Base-by-base conservation (phyloP, 2,113 vertebrate species). In the Reinhardtius hippoglossoides region DNA sequence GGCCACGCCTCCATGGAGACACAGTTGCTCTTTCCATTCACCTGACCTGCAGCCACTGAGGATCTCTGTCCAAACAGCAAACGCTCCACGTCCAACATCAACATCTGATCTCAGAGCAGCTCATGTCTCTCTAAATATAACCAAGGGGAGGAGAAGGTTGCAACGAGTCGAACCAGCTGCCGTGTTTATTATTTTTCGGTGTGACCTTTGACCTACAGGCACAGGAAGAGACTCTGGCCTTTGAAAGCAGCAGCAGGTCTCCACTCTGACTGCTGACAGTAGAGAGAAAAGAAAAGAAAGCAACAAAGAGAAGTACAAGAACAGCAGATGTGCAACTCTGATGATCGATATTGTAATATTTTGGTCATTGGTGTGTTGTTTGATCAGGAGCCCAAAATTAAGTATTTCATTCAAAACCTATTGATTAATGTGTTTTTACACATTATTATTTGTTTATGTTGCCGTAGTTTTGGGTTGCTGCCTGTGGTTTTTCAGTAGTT, bases 121-220 rank as follows among this genome's bases (percentile, higher is more conserved):
- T 90, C 88, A 85, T 67, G 87, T 81, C 81, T 68, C 81, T 86
- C 89, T 93, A 93, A 91, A 91, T 90, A 84, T 93, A 93, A 80
- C 78, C 67, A 60, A 69, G 80, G 78, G 78, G 86, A 89, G 83
- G 84, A 84, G 77, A 87, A 84, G 76, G 80, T 82, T 68, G 63
- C 55, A 20, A 60, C 31, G 26, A 91, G 85, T 88, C 71, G 78
- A 71, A 61, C 71, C 86, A 91, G 90, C 89, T 85, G 88, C 71
- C 81, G 71, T 85, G 81, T 91, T 91, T 89, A 89, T 85, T 85
- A 91, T 88, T 88, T 86, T 85, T 80, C 73, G 71, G 37, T 15
- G 23, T 82, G 74, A 88, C 84, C 88, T 90, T 69, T 84, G 88
- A 90, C 83, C 83, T 85, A 81, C 37, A 82, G 80, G 71, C 67